phyloP scores from a whole-genome alignment of 2,113 vertebrate genomes.

The Hypomesus transpacificus region DNA sequence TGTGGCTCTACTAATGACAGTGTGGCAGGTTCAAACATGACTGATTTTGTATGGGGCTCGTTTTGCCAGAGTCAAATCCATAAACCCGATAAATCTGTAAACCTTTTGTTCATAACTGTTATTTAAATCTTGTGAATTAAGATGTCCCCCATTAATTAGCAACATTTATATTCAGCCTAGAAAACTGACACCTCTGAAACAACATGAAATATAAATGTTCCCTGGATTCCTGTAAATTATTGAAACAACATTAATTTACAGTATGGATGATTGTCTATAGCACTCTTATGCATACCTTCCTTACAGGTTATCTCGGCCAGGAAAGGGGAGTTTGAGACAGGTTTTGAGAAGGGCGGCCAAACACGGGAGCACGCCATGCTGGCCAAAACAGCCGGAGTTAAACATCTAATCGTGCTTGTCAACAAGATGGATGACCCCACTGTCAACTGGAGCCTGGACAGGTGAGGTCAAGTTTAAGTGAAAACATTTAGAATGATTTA shows the following conservation, averaged over 20 bases:
- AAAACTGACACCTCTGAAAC: no score
- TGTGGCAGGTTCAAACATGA: not conserved
- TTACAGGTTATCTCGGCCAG: constrained; percentile 93
- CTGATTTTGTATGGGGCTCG: not conserved
- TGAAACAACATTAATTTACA: not conserved
- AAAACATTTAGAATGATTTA: not conserved
- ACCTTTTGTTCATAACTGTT: no score
- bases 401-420: constrained; percentile 96
- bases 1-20: not conserved
- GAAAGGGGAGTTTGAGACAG: constrained; percentile 99
- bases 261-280: not conserved
- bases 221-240: not conserved
- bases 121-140: no score
- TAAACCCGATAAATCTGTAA: no score
- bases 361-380: constrained; percentile 98
- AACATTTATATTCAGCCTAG: no score
- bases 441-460: constrained; percentile 96
- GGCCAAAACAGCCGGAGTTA: constrained; percentile 97
- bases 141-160: no score
- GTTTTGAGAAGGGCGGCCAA: constrained; percentile 98
- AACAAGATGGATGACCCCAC: constrained; percentile 99
- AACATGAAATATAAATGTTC: no score
- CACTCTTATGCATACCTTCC: no score
- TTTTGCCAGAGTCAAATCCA: no score
- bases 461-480: constrained; percentile 63